Percentiles rank a stretch among this genome's conserved stretches.
These are phyloP conservation scores for Apotomis betuletana DNA, from an alignment of 2,888 invertebrate species.

Conservation along the genomic window DNA sequence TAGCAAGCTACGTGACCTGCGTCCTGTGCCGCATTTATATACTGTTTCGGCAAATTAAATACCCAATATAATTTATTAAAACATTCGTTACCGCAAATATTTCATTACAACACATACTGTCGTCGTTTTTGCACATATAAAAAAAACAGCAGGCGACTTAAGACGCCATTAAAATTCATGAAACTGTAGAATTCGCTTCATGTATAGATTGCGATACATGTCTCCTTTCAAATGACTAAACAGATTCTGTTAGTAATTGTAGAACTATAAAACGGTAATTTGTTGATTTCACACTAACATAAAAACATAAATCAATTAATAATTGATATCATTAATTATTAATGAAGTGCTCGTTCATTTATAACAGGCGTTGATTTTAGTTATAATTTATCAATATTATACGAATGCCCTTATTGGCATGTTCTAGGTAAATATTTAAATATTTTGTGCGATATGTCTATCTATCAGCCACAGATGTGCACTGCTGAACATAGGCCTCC, in stretches of 20 bases:
- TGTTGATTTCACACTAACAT: not conserved
- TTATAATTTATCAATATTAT: not conserved
- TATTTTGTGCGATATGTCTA: too few species aligned
- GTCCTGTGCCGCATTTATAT: not conserved
- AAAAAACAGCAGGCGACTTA: conserved; percentile 7
- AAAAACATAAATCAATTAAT: not conserved
- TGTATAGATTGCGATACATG: too few species aligned
- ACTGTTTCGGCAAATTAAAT: not conserved
- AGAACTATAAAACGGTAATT: not conserved
- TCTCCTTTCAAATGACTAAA: not conserved
- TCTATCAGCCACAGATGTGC: too few species aligned
- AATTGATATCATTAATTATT: not conserved
- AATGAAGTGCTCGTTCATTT: not conserved
- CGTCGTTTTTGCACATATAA: not conserved
- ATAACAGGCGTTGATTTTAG: not conserved
- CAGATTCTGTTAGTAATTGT: not conserved
- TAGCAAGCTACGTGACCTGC: conserved; percentile 6
- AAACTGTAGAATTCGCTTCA: too few species aligned
- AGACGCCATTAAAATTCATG: too few species aligned
- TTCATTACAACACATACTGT: not conserved
- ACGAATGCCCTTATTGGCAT: too few species aligned
- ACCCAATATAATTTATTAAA: not conserved
- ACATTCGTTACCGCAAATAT: too few species aligned
- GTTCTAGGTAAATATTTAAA: too few species aligned
- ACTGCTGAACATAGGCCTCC: too few species aligned